These are phyloP conservation scores for Acromyrmex charruanus DNA, from an alignment of 1,140 invertebrate genomes.

Conservation along the genomic window DNA sequence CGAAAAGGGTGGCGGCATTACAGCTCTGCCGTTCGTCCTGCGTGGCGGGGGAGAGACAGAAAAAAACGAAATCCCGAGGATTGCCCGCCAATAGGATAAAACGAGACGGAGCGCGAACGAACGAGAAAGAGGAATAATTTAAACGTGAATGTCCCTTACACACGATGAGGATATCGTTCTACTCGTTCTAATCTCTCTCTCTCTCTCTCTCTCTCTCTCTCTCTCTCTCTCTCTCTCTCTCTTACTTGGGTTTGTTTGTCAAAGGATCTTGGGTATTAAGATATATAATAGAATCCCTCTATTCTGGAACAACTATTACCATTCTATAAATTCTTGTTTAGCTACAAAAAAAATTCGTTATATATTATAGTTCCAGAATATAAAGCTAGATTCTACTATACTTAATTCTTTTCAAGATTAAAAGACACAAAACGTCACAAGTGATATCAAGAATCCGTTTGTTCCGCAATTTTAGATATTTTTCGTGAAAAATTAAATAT, in stretches of 20 bases:
- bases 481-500: background rate
- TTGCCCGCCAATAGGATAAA: conserved; percentile 20
- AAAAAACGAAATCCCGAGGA: conserved; percentile 66
- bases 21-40: conserved; percentile 12
- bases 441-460: background rate
- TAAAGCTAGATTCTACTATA: background rate
- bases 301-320: background rate
- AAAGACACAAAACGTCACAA: background rate
- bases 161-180: conserved; percentile 59
- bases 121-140: conserved; percentile 31
- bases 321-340: background rate
- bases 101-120: conserved; percentile 21
- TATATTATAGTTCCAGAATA: background rate
- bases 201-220: no score
- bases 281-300: background rate
- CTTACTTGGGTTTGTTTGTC: no score
- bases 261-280: no score
- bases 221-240: no score
- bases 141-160: conserved; percentile 33
- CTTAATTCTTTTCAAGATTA: background rate
- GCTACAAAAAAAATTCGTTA: background rate
- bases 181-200: background rate
- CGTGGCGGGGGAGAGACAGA: conserved; percentile 37
- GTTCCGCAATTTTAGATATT: background rate
- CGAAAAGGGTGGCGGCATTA: conserved; percentile 74